Evolutionary conservation across 2,888 invertebrate genomes (phyloP).

Genomic region (Salpingus planirostris): DNA sequence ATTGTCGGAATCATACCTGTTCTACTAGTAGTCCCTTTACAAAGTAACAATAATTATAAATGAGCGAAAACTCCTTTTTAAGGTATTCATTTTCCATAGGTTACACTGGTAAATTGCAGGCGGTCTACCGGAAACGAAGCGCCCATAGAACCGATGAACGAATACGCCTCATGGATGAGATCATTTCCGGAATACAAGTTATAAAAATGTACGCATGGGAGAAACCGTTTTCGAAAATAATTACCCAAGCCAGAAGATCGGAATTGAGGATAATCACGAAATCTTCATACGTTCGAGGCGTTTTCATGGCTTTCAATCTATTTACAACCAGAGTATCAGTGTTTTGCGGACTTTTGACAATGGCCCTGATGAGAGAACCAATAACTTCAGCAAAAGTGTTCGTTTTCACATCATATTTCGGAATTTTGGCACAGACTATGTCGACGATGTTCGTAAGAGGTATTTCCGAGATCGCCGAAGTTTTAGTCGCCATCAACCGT

Average conservation of each 20-base stretch:
- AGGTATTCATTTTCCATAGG: too few species aligned
- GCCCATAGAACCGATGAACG: slow-evolving; percentile 82
- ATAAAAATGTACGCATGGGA: slow-evolving; percentile 73
- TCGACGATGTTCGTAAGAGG: slow-evolving; percentile 48
- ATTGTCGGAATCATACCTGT: slow-evolving; percentile 72
- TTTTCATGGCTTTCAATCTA: slow-evolving; percentile 66
- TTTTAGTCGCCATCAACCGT: slow-evolving; percentile 41
- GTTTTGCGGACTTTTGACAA: slow-evolving; percentile 64
- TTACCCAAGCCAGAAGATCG: slow-evolving; percentile 49
- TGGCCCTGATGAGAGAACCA: slow-evolving; percentile 53
- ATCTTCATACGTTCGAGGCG: slow-evolving; percentile 54
- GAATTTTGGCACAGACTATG: slow-evolving; percentile 48
- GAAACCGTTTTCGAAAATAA: slow-evolving; percentile 56
- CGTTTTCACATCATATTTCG: slow-evolving; percentile 49
- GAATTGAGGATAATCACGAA: slow-evolving; percentile 51
- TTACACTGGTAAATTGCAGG: slow-evolving; percentile 56
- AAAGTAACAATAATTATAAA: too few species aligned
- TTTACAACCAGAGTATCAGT: slow-evolving; percentile 75
- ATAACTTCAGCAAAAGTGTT: slow-evolving; percentile 66
- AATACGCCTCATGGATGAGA: slow-evolving; percentile 89
- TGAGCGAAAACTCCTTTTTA: background rate
- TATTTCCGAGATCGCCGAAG: slow-evolving; percentile 42
- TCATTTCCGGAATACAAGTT: slow-evolving; percentile 86
- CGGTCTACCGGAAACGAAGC: slow-evolving; percentile 62
- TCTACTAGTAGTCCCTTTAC: slow-evolving; percentile 72